Conservation (phyloP, 2,888 invertebrate species). For the Lepetodrilus schrolli region DNA sequence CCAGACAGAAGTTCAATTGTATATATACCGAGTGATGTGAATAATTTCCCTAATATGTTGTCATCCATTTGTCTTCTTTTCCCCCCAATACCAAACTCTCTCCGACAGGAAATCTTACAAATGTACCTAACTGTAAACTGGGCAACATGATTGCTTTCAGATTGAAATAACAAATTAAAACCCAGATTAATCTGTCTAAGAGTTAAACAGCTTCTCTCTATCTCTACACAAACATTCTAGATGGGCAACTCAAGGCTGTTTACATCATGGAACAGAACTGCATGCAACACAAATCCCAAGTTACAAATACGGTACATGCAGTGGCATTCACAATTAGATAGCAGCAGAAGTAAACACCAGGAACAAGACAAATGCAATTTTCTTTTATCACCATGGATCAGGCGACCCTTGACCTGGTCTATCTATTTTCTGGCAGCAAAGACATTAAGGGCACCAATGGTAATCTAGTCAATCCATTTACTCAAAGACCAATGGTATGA, state of each 20-base stretch:
- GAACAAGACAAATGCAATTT: conserved; percentile 17
- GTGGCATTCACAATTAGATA: conserved; percentile 1
- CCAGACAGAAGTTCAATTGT: too few relatives aligned
- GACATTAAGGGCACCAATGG: background rate
- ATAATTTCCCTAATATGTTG: too few relatives aligned
- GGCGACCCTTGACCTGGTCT: conserved; percentile 2
- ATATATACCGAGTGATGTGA: too few relatives aligned
- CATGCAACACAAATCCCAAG: too few relatives aligned
- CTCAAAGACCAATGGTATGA: too few relatives aligned
- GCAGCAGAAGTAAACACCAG: background rate
- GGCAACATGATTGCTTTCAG: background rate
- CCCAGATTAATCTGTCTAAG: conserved; percentile 23
- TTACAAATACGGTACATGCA: too few relatives aligned
- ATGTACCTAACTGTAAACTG: background rate
- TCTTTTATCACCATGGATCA: background rate
- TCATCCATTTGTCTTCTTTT: conserved; percentile 5
- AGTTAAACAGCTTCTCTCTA: conserved; percentile 12
- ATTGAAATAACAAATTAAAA: conserved; percentile 26
- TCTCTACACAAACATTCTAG: background rate
- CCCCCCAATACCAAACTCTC: background rate
- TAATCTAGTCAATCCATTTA: too few relatives aligned
- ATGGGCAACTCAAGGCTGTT: background rate
- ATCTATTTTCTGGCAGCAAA: conserved; percentile 7
- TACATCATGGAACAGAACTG: background rate
- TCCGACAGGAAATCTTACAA: conserved; percentile 7